A percentile compares a stretch with the other conserved stretches of the same genome.
Conservation (phyloP, 2,113 vertebrate species). For the Lagopus muta region DNA sequence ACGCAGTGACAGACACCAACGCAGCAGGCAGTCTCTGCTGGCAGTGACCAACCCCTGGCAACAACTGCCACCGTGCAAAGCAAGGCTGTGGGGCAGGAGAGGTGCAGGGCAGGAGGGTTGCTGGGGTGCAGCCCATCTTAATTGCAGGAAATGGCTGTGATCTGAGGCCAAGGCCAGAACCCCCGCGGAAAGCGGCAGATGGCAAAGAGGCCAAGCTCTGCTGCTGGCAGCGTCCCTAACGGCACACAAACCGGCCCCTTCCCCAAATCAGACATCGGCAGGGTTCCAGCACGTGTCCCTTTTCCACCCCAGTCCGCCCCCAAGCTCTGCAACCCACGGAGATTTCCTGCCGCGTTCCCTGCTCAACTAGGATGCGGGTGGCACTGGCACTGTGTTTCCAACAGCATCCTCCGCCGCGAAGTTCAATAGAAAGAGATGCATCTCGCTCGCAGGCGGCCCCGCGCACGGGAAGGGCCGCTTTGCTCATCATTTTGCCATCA, state of each 20-base stretch:
- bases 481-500: neutral
- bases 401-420: neutral
- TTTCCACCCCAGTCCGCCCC: neutral
- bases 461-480: neutral
- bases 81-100: neutral
- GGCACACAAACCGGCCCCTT: neutral
- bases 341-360: neutral
- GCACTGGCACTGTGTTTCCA: neutral
- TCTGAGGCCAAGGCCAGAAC: neutral
- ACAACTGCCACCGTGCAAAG: neutral
- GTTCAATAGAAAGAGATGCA: conserved; percentile 22
- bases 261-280: neutral
- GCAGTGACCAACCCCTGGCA: neutral
- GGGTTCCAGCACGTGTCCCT: neutral
- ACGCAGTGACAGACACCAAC: neutral
- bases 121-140: neutral
- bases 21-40: neutral
- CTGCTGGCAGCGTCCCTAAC: neutral
- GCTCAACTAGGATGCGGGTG: neutral
- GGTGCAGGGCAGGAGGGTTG: neutral
- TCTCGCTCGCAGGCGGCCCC: neutral
- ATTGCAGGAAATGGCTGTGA: conserved; percentile 20
- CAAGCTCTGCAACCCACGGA: neutral
- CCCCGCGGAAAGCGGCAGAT: conserved; percentile 37
- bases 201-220: conserved; percentile 26